Percentiles rank a stretch among this genome's conserved stretches.
These are phyloP conservation scores for Pipistrellus kuhlii DNA, from an alignment of 2,797 vertebrate genomes.

Conservation along the genomic window DNA sequence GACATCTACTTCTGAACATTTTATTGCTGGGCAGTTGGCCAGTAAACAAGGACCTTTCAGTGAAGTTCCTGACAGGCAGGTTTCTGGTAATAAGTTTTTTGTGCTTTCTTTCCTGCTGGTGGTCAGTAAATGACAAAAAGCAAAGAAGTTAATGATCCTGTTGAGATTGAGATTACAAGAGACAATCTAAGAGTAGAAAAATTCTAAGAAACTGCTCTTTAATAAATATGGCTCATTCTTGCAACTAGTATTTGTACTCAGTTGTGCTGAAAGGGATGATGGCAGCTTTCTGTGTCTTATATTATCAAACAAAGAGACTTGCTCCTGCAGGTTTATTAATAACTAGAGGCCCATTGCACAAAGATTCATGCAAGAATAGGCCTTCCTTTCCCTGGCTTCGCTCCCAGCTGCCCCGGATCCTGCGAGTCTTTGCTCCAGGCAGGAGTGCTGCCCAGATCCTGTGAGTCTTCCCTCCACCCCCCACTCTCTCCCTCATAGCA, in stretches of 20 bases:
- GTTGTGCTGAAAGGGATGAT: background rate
- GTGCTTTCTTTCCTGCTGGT: background rate
- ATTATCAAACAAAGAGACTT: background rate
- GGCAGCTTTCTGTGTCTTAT: background rate
- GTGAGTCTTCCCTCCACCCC: no score
- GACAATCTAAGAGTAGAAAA: background rate
- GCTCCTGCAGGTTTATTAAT: background rate
- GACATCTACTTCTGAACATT: background rate
- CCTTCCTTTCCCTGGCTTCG: no score
- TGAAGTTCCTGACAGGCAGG: background rate
- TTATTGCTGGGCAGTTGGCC: background rate
- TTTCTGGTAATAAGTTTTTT: background rate
- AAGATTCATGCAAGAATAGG: no score
- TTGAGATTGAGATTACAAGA: background rate
- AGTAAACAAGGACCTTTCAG: background rate
- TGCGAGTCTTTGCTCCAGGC: no score
- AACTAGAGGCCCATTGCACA: background rate
- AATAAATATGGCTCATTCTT: background rate
- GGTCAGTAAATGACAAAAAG: background rate
- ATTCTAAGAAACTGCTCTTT: background rate
- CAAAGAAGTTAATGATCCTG: conserved; percentile 24
- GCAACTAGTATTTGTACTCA: background rate
- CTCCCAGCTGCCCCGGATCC: no score
- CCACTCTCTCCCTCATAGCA: no score
- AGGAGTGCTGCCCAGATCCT: no score